Base-by-base conservation (phyloP, 2,888 invertebrate genomes). In the Drosophila kanekoi region DNA sequence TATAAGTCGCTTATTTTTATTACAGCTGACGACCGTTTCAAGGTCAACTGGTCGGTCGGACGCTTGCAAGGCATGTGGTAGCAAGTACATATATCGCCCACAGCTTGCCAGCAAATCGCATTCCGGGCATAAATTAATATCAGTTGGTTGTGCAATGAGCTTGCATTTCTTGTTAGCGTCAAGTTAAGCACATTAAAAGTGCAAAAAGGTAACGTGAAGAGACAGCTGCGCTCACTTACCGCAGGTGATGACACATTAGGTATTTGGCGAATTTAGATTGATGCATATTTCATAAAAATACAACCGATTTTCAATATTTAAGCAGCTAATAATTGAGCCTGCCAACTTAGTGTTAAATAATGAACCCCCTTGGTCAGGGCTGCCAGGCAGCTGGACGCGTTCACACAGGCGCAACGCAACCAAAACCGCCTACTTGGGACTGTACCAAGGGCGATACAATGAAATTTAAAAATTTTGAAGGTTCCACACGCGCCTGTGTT, bases 51-150 rank as follows among this genome's bases (percentile, higher is more conserved):
- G 59, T 72, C 40, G 45, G 51, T 72, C 32, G 37, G 23, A 40
- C 51, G 20, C 33, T 28, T 35, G 52, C 57, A 5, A 35, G 48
- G 28, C 16, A 40, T 44, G 49, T 28, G 37, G 13, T 37, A 37
- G 20, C 38, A 23, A 16, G 13, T 63, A 49, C n/a, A n/a, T n/a
- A 49, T 53, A 20, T 48, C 75, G 75, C 73, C 77, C 68, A 76
- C 75, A 41, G 60, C 8, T 53, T n/a, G 35, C n/a, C 32, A 32
- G 45, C n/a, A 23, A 57, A 53, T 47, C n/a, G 45, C 68, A 75
- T 75, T 53, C 52, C 49, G 40, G 11, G 52, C 56, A 74, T 69
- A 53, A 60, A 68, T 77, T 58, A 72, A 59, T 54, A 71, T 14
- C 20, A 56, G 11, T 43, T 20, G 9, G 14, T 52, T 57, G 32